These are phyloP conservation scores for Caenorhabditis auriculariae DNA, from an alignment of 2,888 invertebrate species.

Conservation along the genomic window DNA sequence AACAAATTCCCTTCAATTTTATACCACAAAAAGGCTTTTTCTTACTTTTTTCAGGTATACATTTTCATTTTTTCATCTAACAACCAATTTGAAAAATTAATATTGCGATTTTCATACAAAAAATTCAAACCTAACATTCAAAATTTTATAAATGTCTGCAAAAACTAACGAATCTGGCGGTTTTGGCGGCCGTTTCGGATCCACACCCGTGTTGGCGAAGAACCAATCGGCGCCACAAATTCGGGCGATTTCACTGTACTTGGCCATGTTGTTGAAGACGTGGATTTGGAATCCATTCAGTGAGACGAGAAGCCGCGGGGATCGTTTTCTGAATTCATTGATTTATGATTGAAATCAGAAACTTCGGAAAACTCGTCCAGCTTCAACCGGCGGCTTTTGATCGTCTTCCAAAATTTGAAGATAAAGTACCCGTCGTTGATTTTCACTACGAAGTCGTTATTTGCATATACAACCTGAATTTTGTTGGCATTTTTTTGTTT, in stretches of 20 bases:
- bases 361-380: slow-evolving; percentile 16
- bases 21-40: no score
- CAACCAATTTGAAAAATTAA: no score
- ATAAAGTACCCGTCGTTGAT: slow-evolving; percentile 95
- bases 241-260: slow-evolving; percentile 45
- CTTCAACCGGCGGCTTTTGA: slow-evolving; percentile 63
- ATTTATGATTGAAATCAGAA: background rate
- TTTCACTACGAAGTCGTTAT: slow-evolving; percentile 86
- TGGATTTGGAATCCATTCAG: slow-evolving; percentile 85
- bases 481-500: background rate
- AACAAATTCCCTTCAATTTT: no score
- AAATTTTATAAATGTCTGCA: background rate
- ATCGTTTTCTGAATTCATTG: slow-evolving; percentile 69
- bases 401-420: slow-evolving; percentile 96
- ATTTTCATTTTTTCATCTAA: no score
- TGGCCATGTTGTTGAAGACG: slow-evolving; percentile 67
- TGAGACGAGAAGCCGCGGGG: slow-evolving; percentile 67
- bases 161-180: slow-evolving; percentile 27
- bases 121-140: background rate
- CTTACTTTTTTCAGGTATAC: no score
- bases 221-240: slow-evolving; percentile 31
- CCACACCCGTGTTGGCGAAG: slow-evolving; percentile 24
- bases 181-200: slow-evolving; percentile 12
- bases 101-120: background rate
- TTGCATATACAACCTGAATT: slow-evolving; percentile 78